Evolutionary conservation across 2,113 vertebrate species (phyloP).

Genomic region (Ploceus nigricollis): DNA sequence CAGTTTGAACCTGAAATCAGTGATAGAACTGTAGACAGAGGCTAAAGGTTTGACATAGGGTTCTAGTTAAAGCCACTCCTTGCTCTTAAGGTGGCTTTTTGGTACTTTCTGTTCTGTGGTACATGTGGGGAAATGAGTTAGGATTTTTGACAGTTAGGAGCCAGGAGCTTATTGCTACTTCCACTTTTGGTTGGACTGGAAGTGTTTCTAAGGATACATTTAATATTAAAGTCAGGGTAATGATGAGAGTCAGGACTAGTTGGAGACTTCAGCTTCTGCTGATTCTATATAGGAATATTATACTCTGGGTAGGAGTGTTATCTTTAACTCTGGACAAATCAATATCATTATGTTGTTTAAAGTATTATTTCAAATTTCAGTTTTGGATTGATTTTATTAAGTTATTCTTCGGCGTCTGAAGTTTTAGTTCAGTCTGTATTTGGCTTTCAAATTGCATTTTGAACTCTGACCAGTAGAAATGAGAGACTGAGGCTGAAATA

Average conservation of each 20-base stretch:
- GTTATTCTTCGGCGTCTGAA: neutral
- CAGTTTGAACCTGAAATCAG: neutral
- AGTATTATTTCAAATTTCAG: neutral
- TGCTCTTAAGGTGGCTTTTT: neutral
- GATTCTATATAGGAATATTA: neutral
- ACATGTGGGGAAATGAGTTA: neutral
- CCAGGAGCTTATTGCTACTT: neutral
- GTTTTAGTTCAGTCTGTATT: neutral
- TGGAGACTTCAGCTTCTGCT: neutral
- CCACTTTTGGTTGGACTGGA: neutral
- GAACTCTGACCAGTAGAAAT: neutral
- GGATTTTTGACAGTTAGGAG: neutral
- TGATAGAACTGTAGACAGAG: neutral
- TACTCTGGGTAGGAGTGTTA: neutral
- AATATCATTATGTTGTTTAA: neutral
- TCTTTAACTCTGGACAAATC: neutral
- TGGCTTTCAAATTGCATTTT: constrained; percentile 10
- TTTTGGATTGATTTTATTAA: neutral
- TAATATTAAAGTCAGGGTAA: neutral
- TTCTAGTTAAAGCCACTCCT: neutral
- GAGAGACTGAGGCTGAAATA: neutral
- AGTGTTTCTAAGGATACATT: neutral
- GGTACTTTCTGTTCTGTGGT: neutral
- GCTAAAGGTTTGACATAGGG: neutral
- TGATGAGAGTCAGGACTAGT: neutral